Evolutionary conservation across 2,113 vertebrate genomes (phyloP).

Genomic region (Picathartes gymnocephalus): DNA sequence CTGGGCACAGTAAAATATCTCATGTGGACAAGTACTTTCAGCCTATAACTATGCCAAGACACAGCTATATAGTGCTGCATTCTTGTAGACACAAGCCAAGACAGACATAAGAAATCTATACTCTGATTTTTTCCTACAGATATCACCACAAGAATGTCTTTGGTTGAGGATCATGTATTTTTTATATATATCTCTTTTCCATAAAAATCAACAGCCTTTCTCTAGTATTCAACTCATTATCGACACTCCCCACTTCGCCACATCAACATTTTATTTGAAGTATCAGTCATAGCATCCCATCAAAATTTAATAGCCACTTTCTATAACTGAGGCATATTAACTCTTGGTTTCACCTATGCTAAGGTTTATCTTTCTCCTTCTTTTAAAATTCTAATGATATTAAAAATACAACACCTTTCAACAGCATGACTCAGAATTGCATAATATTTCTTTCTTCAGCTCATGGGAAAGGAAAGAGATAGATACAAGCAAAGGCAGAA

Average conservation of each 20-base stretch:
- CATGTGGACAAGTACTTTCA: background rate
- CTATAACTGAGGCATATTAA: constrained; percentile 1
- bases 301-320: constrained; percentile 24
- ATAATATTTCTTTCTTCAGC: constrained; percentile 3
- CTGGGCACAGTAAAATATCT: background rate
- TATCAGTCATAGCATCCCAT: constrained; percentile 12
- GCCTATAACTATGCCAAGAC: background rate
- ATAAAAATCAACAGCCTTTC: constrained; percentile 7
- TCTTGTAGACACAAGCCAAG: background rate
- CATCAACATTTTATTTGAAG: constrained; percentile 24
- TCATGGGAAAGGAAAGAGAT: background rate
- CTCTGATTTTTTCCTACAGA: background rate
- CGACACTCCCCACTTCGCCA: background rate
- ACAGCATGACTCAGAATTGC: constrained; percentile 25
- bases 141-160: background rate
- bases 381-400: constrained; percentile 47
- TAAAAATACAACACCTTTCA: constrained; percentile 42
- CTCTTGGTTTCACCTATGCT: constrained; percentile 8
- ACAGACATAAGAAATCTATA: background rate
- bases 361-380: background rate
- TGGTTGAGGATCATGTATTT: background rate
- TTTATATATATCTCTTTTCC: background rate
- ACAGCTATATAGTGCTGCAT: background rate
- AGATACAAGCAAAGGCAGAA: background rate
- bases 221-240: background rate